Evolutionary conservation across 1,140 invertebrate genomes (phyloP).

Genomic region (Matsumurasca onukii): DNA sequence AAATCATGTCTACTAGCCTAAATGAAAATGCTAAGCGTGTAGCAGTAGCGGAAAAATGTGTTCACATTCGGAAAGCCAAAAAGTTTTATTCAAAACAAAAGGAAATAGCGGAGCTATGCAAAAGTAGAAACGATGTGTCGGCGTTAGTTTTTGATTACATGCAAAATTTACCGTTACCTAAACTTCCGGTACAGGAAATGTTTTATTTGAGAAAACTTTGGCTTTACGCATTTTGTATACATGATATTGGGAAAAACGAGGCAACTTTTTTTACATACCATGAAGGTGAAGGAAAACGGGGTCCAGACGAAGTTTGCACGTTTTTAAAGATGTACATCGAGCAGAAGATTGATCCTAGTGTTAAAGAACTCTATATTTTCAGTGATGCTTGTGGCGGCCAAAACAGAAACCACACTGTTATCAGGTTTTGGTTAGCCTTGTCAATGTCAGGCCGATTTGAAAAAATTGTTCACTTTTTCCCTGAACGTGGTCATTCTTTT

Average conservation of each 20-base stretch:
- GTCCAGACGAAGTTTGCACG: conserved; percentile 2
- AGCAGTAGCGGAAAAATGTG: conserved; percentile 9
- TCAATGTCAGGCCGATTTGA: conserved; percentile 6
- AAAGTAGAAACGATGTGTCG: neutral
- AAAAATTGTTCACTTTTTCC: conserved; percentile 21
- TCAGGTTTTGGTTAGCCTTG: conserved; percentile 4
- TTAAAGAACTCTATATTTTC: conserved; percentile 16
- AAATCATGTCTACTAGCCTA: conserved; percentile 34
- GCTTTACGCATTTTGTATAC: conserved; percentile 9
- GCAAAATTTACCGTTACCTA: conserved; percentile 20
- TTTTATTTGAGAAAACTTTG: conserved; percentile 4
- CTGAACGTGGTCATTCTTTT: conserved; percentile 21
- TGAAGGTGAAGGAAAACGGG: neutral
- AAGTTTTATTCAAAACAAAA: conserved; percentile 17
- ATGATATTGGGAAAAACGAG: neutral
- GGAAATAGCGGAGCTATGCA: conserved; percentile 12
- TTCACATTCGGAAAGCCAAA: conserved; percentile 11
- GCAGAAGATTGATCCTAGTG: neutral
- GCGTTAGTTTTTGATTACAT: conserved; percentile 22
- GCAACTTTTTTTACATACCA: neutral
- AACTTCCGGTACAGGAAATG: neutral
- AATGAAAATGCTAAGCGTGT: conserved; percentile 20
- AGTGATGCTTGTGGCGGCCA: neutral
- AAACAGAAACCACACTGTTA: conserved; percentile 7
- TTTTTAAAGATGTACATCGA: conserved; percentile 1